A percentile compares a stretch with the other conserved stretches of the same genome.
phyloP scores from a whole-genome alignment of 1,140 invertebrate genomes.

The Bacillus rossius region DNA sequence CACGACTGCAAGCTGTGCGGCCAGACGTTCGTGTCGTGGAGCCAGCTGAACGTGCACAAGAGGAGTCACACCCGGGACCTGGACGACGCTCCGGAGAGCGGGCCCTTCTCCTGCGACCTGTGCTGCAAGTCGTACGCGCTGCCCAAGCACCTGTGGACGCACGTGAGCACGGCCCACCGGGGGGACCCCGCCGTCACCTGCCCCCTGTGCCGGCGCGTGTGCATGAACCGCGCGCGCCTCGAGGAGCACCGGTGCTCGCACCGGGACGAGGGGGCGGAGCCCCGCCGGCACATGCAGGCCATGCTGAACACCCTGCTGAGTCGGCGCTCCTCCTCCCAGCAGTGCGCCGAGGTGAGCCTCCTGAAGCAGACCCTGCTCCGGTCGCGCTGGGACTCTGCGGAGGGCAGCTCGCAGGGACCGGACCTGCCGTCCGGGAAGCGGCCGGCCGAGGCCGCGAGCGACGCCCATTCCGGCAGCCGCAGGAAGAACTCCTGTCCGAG shows the following conservation, averaged over 20 bases:
- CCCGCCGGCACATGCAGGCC: too few species aligned
- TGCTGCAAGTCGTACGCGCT: conserved; percentile 49
- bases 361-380: too few species aligned
- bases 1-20: too few species aligned
- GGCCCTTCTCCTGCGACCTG: conserved; percentile 46
- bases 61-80: not conserved
- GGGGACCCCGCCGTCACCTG: conserved; percentile 47
- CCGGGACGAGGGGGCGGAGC: conserved; percentile 9
- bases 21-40: too few species aligned
- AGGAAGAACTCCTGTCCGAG: conserved; percentile 30
- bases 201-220: conserved; percentile 43
- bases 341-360: too few species aligned
- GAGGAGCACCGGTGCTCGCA: conserved; percentile 47
- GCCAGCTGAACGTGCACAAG: not conserved
- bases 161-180: conserved; percentile 46
- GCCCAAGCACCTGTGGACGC: conserved; percentile 49
- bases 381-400: too few species aligned
- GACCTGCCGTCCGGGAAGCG: too few species aligned
- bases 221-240: conserved; percentile 44
- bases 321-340: too few species aligned
- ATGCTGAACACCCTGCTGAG: too few species aligned
- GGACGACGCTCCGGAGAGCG: not conserved
- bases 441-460: too few species aligned
- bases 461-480: conserved; percentile 13
- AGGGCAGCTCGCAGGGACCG: too few species aligned